Percentiles rank a stretch among this genome's conserved stretches.
phyloP scores from a whole-genome alignment of 2,797 vertebrate genomes.

The Rhincodon typus region DNA sequence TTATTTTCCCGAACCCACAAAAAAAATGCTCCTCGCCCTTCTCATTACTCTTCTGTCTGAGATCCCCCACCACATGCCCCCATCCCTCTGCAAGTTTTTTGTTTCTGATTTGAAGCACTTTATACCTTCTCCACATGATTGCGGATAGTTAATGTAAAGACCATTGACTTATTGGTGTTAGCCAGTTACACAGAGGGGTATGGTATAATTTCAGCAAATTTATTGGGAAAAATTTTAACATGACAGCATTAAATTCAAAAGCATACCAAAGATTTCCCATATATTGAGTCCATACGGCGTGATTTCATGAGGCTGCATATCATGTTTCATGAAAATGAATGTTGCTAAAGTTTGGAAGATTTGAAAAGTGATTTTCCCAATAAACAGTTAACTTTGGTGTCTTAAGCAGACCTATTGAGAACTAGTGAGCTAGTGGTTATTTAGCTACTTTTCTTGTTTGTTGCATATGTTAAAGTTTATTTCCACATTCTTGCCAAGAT shows the following conservation, averaged over 20 bases:
- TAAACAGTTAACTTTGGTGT: background rate
- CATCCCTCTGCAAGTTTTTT: background rate
- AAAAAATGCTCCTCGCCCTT: background rate
- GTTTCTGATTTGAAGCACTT: background rate
- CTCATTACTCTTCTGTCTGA: background rate
- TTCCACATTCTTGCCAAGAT: background rate
- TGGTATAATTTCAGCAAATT: background rate
- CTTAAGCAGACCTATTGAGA: background rate
- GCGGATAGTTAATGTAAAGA: too few relatives aligned
- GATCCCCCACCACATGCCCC: background rate
- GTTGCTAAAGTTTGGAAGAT: background rate
- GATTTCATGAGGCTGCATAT: background rate
- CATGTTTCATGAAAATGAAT: background rate
- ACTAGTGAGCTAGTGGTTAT: background rate
- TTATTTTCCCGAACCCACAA: background rate
- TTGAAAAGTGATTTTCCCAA: background rate
- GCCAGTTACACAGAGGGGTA: background rate
- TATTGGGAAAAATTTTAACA: background rate
- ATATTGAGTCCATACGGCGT: background rate
- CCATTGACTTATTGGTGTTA: background rate
- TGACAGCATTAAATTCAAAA: background rate
- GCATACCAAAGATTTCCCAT: background rate
- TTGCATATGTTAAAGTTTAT: background rate
- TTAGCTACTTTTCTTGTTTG: background rate
- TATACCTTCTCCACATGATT: too few relatives aligned